Evolutionary conservation across 1,140 invertebrate species (phyloP), one percentile per base, ranked within the genome.

Genomic region (Augochlora pura): DNA sequence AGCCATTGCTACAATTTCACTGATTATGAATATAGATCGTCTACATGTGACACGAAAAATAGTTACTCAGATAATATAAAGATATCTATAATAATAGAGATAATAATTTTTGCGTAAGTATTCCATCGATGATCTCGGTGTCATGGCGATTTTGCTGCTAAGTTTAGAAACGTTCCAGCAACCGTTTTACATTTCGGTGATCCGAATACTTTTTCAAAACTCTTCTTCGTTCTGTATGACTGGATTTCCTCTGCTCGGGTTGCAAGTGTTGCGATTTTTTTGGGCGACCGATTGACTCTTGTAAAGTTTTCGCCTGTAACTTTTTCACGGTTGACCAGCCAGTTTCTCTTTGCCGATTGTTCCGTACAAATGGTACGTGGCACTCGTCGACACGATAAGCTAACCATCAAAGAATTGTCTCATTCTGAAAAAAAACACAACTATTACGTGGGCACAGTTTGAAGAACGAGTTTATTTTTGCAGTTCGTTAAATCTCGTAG

Each of bases 301-400:
- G 46, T 39, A 46, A 49, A 66, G 73, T 66, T 77, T 59, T 52
- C 38, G 12, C 38, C 68, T 27, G 39, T 39, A 59, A 66, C 52
- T 73, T 60, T 71, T 69, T 63, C 59, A 85, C 82, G 83, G 68
- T 85, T 75, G 77, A 84, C 23, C 82, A 63, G 54, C 76, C 82
- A 66, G 77, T 85, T 85, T 85, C 83, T 85, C 83, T 52, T 67
- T 27, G 63, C 38, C 67, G 14, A 77, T 78, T 59, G 70, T 73
- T 59, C 54, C n/a, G 5, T 42, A 27, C 7, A 42, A 69, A 84
- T 64, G 79, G 81, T 83, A 73, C 81, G 32, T 52, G 81, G 76
- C 7, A 84, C 81, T 49, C 52, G 67, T 14, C 49, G 82, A 75
- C 77, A 81, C 82, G 60, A 79, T 67, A 80, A 73, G 49, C 70